Evolutionary conservation across 2,888 invertebrate species (phyloP).

Genomic region (Agrochola litura): DNA sequence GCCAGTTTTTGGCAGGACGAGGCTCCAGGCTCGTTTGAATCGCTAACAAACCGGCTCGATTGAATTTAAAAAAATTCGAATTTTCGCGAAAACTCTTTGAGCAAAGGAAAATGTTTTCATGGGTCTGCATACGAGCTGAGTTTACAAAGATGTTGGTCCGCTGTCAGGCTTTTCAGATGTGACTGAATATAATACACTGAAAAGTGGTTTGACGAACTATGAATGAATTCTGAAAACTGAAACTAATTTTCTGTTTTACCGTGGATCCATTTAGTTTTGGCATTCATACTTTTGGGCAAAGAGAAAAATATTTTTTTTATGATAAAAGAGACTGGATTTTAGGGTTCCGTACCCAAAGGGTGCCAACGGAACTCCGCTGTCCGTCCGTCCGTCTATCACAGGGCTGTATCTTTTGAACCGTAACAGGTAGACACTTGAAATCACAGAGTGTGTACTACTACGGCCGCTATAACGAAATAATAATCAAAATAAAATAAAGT

Average conservation of each 20-base stretch:
- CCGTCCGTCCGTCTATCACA: neutral
- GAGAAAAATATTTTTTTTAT: neutral
- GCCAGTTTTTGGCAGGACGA: constrained; percentile 21
- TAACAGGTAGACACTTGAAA: neutral
- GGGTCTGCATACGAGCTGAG: neutral
- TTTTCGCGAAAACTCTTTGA: constrained; percentile 29
- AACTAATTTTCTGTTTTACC: neutral
- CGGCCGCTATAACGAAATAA: neutral
- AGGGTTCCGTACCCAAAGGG: neutral
- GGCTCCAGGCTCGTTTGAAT: constrained; percentile 13
- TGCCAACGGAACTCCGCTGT: neutral
- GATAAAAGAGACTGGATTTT: neutral
- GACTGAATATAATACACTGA: neutral
- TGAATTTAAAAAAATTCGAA: constrained; percentile 19
- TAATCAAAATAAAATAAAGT: too few relatives aligned
- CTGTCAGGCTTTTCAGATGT: neutral
- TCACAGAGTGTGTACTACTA: neutral
- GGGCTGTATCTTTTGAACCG: neutral
- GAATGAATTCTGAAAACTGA: neutral
- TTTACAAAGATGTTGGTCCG: neutral
- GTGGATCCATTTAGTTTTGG: neutral
- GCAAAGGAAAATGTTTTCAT: constrained; percentile 27
- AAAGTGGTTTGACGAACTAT: neutral
- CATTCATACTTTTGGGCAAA: neutral
- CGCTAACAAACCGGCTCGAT: constrained; percentile 38